Conservation (phyloP, 2,888 invertebrate species). For the Tipula helvola region DNA sequence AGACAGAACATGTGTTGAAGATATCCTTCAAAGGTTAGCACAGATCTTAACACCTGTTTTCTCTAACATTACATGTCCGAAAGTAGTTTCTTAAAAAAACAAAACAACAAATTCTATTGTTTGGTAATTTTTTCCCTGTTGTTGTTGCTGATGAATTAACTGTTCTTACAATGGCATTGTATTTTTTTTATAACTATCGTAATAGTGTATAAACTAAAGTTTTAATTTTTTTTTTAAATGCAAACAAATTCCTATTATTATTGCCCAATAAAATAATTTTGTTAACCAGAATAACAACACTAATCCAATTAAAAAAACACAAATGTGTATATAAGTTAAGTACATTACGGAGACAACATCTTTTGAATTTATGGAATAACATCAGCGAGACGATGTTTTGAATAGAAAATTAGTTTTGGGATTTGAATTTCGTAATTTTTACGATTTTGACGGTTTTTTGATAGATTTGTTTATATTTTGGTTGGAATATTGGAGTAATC, state of each 20-base stretch:
- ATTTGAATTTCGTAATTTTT: background rate
- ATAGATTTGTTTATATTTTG: background rate
- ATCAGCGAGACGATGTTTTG: background rate
- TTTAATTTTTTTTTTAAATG: background rate
- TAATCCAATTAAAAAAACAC: background rate
- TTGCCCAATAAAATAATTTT: background rate
- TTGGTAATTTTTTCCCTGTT: background rate
- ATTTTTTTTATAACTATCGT: background rate
- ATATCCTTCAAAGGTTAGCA: background rate
- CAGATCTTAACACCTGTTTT: background rate
- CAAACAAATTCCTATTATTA: background rate
- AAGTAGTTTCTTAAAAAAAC: background rate
- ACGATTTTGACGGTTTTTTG: background rate
- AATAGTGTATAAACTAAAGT: background rate
- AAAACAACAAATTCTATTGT: background rate
- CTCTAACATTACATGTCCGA: background rate
- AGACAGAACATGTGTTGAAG: background rate
- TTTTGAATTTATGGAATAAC: background rate
- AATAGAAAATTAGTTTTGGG: background rate
- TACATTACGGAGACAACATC: background rate
- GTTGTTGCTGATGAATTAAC: background rate
- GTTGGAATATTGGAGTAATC: too few species aligned
- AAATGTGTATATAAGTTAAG: background rate
- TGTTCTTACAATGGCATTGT: background rate
- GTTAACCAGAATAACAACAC: background rate